A percentile compares a stretch with the other conserved stretches of the same genome.
Evolutionary conservation across 1,140 invertebrate genomes (phyloP).

Genomic region (Listronotus oregonensis): DNA sequence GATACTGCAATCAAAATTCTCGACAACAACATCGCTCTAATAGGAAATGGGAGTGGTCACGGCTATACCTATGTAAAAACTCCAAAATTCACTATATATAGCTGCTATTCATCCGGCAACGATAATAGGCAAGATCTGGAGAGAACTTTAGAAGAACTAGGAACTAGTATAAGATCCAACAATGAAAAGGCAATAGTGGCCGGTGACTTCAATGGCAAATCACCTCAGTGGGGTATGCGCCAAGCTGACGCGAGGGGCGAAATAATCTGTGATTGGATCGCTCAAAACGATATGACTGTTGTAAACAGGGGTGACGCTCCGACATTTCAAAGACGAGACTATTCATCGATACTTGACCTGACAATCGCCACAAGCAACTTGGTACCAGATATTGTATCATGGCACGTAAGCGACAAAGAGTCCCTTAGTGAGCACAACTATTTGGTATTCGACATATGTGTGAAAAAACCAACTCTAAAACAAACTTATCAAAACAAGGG

Average conservation of each 20-base stretch:
- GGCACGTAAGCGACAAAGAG: not conserved
- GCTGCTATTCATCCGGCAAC: not conserved
- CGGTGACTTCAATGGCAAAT: slow-evolving; percentile 6
- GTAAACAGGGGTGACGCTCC: not conserved
- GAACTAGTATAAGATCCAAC: slow-evolving; percentile 7
- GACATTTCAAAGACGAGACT: slow-evolving; percentile 12
- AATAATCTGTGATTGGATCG: not conserved
- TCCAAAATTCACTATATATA: not conserved
- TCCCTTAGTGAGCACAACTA: slow-evolving; percentile 8
- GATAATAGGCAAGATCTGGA: slow-evolving; percentile 6
- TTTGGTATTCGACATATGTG: not conserved
- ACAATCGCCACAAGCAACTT: not conserved
- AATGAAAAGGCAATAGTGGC: not conserved
- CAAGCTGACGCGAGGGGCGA: not conserved
- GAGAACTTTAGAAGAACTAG: not conserved
- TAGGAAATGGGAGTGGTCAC: not conserved
- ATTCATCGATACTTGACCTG: slow-evolving; percentile 2
- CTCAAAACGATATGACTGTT: not conserved
- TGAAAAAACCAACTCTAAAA: no score
- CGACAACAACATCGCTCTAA: not conserved
- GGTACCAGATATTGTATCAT: not conserved
- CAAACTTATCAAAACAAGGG: no score
- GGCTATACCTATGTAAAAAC: not conserved
- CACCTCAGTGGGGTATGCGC: not conserved
- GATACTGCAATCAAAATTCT: not conserved